Base-by-base conservation (phyloP, 2,113 vertebrate species). In the Todiramphus saurophagus region DNA sequence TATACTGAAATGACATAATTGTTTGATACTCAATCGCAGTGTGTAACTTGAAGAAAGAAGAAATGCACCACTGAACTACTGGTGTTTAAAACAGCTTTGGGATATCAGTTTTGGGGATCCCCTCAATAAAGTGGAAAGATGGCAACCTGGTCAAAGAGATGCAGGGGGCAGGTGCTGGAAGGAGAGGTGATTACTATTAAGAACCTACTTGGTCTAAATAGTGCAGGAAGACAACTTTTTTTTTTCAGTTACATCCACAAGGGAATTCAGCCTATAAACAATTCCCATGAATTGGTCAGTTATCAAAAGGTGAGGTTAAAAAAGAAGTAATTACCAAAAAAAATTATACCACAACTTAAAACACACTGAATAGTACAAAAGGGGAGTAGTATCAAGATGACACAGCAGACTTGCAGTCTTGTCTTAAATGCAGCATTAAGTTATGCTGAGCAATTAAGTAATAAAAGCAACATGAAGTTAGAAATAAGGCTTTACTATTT, bases 91-190 rank as follows among this genome's bases (percentile, higher is more conserved):
- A 87, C 62, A 79, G 39, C 37, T 76, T 64, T 73, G 51, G 33
- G 56, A 51, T 41, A 48, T 5, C 33, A 11, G 33, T 83, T 84
- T 83, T 18, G 51, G 23, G 4, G 30, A 4, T 86, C 37, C 28
- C 68, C 48, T 93, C 16, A 30, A 39, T 28, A 18, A 64, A 86
- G 30, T 28, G 12, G 27, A 21, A 84, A 67, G 30, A 56, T 44
- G 12, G 7, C 28, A 56, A 50, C 27, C 56, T 44, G 16, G 46
- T 41, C 8, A 31, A 81, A 84, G 56, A 63, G 48, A 82, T 11
- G 58, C 14, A 62, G 18, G 7, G 21, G 11, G 25, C 24, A 73
- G 53, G 20, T 1, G 10, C 28, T 0, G 0, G 83, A 39, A 63
- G 69, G 18, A 93, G 55, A 83, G 17, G 58, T 23, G 11, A 77